A percentile compares a stretch with the other conserved stretches of the same genome.
Conservation (phyloP, 2,797 vertebrate genomes). For the Coregonus sp. region DNA sequence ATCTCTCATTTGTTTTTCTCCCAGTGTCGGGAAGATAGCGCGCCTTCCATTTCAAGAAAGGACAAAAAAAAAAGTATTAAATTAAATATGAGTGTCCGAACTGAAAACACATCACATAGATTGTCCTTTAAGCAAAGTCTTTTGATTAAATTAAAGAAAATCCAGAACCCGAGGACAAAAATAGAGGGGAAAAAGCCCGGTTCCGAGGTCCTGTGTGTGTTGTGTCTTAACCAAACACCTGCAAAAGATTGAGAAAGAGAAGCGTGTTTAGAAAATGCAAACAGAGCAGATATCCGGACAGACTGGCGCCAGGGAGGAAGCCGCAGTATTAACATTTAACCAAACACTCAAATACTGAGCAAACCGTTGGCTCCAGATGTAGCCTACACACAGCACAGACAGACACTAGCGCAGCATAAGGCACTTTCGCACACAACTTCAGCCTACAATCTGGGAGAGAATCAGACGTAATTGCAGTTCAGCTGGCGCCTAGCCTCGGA, state of each 20-base stretch:
- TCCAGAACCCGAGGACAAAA: conserved; percentile 76
- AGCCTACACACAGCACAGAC: conserved; percentile 27
- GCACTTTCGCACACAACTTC: conserved; percentile 66
- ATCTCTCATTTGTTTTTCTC: conserved; percentile 77
- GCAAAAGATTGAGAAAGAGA: conserved; percentile 91
- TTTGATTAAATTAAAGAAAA: conserved; percentile 75
- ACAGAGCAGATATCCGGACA: conserved; percentile 95
- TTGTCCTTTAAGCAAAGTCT: conserved; percentile 80
- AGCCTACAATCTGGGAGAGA: conserved; percentile 76
- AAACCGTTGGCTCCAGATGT: conserved; percentile 94
- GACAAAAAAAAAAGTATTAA: conserved; percentile 86
- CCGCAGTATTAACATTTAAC: conserved; percentile 96
- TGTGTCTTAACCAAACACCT: conserved; percentile 90
- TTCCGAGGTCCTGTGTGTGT: conserved; percentile 79
- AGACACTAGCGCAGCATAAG: conserved; percentile 25
- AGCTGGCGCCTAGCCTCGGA: conserved; percentile 84
- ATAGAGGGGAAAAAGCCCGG: conserved; percentile 57
- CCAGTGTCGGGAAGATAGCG: conserved; percentile 82
- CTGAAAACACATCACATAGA: conserved; percentile 83
- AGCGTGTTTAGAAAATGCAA: conserved; percentile 91
- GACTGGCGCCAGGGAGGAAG: conserved; percentile 97
- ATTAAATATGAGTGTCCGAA: conserved; percentile 94
- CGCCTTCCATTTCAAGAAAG: conserved; percentile 93
- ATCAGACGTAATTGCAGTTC: conserved; percentile 79
- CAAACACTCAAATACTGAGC: conserved; percentile 93